Base-by-base conservation (phyloP, 1,140 invertebrate species). In the Cheumatopsyche charites region DNA sequence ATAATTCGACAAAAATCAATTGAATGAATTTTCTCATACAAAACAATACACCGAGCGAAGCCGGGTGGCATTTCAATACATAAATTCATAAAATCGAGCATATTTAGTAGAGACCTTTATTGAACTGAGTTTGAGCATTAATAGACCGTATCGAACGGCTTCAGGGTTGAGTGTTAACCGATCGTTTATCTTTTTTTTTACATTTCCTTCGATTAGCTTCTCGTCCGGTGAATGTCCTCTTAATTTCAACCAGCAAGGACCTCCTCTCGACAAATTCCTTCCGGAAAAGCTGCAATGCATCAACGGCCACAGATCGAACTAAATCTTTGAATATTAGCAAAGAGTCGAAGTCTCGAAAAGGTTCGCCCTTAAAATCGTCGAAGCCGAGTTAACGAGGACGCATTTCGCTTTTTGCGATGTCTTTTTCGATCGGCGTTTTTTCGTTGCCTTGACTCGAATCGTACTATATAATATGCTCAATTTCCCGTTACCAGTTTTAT, bases 101-200 rank as follows among this genome's bases (percentile, higher is more conserved):
- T n/a, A n/a, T n/a, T n/a, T n/a, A n/a, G n/a, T 23, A n/a, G n/a
- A 68, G 66, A 68, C 47, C 66, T 55, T 11, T 3, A 42, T 43
- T 11, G 43, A 68, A 29, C 49, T 36, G 15, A 55, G 45, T 13
- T 52, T 5, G 17, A 6, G 25, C 49, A 26, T 70, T 70, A 70
- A 62, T 70, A 70, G 67, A 70, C 52, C 67, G 67, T 62, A 26
- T 70, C 67, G 29, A 62, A 62, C 36, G 42, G 55, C 58, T 70
- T 70, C 67, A 70, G 26, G 67, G 67, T 43, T 70, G 62, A 29
- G 15, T 70, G 17, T 68, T 7, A 25, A 55, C 19, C 49, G 49
- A 68, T 68, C 49, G 23, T 17, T 13, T 41, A 29, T 49, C n/a
- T 36, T 13, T 45, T 70, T 70, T 25, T 70, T 43, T 42, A 21